phyloP scores from a whole-genome alignment of 2,113 vertebrate genomes.

The Varanus komodoensis region DNA sequence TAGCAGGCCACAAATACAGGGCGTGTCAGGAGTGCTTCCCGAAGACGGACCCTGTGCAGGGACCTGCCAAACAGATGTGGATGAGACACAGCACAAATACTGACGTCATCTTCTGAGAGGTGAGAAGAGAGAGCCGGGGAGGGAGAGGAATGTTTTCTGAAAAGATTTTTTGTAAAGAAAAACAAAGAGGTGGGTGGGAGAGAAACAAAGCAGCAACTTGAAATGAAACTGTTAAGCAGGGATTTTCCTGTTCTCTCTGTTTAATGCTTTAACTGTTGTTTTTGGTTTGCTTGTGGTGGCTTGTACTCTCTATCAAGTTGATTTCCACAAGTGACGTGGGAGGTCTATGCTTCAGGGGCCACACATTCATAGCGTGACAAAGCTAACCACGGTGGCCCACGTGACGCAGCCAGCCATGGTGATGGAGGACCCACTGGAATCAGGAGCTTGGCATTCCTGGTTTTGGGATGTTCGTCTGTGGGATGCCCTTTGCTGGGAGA shows the following conservation, averaged over 20 bases:
- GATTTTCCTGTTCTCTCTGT: background rate
- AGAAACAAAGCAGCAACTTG: background rate
- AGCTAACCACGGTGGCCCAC: background rate
- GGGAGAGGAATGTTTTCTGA: background rate
- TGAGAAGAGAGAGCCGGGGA: too few relatives aligned
- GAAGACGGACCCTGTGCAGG: background rate
- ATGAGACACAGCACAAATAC: background rate
- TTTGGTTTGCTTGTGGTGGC: background rate
- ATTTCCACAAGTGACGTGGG: background rate
- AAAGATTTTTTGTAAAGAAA: background rate
- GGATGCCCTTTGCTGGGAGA: too few relatives aligned
- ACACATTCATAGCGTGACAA: background rate
- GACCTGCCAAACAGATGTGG: background rate
- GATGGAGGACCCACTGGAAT: background rate
- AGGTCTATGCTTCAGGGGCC: background rate
- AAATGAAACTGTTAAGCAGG: background rate
- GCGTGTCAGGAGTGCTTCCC: too few relatives aligned
- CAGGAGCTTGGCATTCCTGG: too few relatives aligned
- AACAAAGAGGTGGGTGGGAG: background rate
- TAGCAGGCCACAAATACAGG: too few relatives aligned
- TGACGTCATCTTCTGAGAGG: background rate
- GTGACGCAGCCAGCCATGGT: background rate
- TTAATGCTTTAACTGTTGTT: slow-evolving; percentile 14
- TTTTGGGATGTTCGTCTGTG: too few relatives aligned
- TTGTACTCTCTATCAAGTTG: background rate